Evolutionary conservation across 2,113 vertebrate species (phyloP).

Genomic region (Prunella himalayana): DNA sequence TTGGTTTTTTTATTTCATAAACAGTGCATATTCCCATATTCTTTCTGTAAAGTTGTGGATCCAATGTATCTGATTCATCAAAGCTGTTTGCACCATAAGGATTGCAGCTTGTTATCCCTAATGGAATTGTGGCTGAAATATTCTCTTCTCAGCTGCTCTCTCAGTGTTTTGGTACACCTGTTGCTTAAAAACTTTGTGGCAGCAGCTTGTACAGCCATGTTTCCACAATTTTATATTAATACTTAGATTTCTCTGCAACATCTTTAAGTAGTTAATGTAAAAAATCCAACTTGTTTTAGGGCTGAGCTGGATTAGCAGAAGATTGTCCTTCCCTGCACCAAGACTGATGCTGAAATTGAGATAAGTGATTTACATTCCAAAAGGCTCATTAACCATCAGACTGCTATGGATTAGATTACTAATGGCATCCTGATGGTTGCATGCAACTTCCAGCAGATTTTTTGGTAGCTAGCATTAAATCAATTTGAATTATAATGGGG

Average conservation of each 20-base stretch:
- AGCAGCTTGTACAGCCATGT: background rate
- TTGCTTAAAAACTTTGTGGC: background rate
- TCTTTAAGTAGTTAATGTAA: background rate
- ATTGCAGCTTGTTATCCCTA: background rate
- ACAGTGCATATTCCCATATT: background rate
- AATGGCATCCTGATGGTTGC: background rate
- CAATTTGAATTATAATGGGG: background rate
- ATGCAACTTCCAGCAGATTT: background rate
- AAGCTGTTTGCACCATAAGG: background rate
- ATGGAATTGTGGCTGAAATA: background rate
- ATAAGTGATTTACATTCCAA: constrained; percentile 6
- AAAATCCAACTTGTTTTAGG: background rate
- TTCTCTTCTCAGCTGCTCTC: background rate
- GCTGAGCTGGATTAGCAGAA: background rate
- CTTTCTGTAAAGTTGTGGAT: background rate
- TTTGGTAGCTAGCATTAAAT: constrained; percentile 4
- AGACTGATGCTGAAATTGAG: constrained; percentile 6
- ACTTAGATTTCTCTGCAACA: background rate
- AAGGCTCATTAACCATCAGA: background rate
- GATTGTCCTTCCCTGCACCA: background rate
- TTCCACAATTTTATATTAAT: background rate
- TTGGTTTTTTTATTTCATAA: background rate
- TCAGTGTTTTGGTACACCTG: background rate
- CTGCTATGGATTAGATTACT: background rate
- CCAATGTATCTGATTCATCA: background rate